Evolutionary conservation across 2,888 invertebrate species (phyloP), one percentile per base, ranked within the genome.

Genomic region (Thera britannica): DNA sequence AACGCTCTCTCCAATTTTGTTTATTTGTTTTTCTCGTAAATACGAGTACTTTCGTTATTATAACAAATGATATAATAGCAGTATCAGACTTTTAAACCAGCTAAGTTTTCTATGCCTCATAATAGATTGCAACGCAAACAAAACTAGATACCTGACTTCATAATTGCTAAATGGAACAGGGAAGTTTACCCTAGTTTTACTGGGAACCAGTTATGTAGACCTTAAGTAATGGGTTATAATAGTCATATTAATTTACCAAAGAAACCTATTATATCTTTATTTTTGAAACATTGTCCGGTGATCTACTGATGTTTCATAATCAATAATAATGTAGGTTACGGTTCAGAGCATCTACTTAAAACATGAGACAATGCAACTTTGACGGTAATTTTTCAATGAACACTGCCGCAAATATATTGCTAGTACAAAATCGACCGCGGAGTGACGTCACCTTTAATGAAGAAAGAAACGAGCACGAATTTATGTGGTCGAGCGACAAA

Each of bases 391-490:
- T 73, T 75, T 73, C 73, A 66, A 74, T 76, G 74, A 72, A 73
- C 71, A 78, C 77, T 70, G 72, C 72, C 70, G 74, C 74, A 62
- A 77, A 76, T 77, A 77, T 67, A 77, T 83, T 73, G 73, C 74
- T 67, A 74, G 76, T 77, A 79, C 78, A 73, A 78, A 85, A 87
- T 86, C 86, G 83, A 86, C 85, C 87, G 85, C 85, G 79, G 76
- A 84, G 78, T 93, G 93, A 93, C 91, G 93, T 93, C 93, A 93
- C 88, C 90, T 89, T 89, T 87, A 88, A 89, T 89, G 87, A 87
- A 87, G 84, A 89, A 90, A 67, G 68, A 70, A 87, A 86, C 81
- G 77, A 85, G 77, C 83, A 86, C 84, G 83, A 88, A 88, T 89
- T 87, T 88, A 85, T 87, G 82, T 85, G 85, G 84, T 83, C 74